Percentiles rank a stretch among this genome's conserved stretches.
phyloP scores from a whole-genome alignment of 1,140 invertebrate genomes.

The Euwallacea fornicatus region DNA sequence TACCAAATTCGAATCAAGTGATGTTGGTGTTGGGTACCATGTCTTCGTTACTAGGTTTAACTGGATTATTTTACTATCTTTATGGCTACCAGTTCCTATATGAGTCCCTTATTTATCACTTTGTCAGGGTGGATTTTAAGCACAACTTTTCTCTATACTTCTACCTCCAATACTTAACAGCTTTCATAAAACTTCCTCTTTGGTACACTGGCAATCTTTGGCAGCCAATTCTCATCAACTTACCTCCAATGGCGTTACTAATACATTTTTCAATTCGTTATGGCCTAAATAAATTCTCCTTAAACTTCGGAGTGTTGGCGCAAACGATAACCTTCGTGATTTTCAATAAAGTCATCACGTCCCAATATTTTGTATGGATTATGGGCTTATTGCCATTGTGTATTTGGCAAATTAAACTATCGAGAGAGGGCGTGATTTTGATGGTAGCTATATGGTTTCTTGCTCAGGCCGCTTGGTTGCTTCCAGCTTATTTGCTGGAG shows the following conservation, averaged over 20 bases:
- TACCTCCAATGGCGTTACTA: constrained; percentile 75
- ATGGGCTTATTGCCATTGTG: constrained; percentile 81
- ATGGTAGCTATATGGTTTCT: constrained; percentile 70
- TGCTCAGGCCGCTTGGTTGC: constrained; percentile 85
- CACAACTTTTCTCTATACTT: constrained; percentile 99
- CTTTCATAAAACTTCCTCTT: constrained; percentile 51
- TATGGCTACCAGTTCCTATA: constrained; percentile 91
- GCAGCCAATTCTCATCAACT: constrained; percentile 68
- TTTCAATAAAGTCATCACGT: constrained; percentile 96
- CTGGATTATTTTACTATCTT: constrained; percentile 67
- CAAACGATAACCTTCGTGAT: constrained; percentile 88
- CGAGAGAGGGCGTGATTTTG: constrained; percentile 55
- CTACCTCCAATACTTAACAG: constrained; percentile 87
- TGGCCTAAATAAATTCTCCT: constrained; percentile 63
- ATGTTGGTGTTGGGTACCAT: constrained; percentile 67
- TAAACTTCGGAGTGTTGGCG: constrained; percentile 83
- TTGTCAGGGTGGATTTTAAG: constrained; percentile 83
- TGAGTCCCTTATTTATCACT: constrained; percentile 93
- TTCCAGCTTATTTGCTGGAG: constrained; percentile 88
- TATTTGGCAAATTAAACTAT: constrained; percentile 66
- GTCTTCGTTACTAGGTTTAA: constrained; percentile 65
- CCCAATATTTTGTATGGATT: constrained; percentile 98
- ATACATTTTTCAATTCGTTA: constrained; percentile 72
- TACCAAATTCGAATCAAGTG: constrained; percentile 69
- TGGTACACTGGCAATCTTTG: constrained; percentile 53